phyloP scores from a whole-genome alignment of 1,140 invertebrate species.

The Drosophila sucinea region DNA sequence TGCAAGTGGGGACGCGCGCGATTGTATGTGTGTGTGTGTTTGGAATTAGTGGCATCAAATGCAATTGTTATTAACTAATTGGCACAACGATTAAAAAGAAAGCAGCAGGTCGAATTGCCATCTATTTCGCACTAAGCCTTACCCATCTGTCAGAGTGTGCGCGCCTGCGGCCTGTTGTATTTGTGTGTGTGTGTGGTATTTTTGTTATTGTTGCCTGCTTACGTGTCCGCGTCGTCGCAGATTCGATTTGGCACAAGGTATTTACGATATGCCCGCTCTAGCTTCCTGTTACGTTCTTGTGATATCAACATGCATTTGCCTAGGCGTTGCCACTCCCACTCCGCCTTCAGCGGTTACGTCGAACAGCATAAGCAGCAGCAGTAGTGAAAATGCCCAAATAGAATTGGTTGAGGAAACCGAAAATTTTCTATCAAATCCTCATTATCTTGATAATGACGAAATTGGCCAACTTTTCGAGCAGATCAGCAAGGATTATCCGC shows the following conservation, averaged over 20 bases:
- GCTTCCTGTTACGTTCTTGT: constrained; percentile 33
- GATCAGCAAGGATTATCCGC: constrained; percentile 67
- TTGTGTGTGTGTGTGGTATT: constrained; percentile 10
- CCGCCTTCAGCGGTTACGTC: not conserved
- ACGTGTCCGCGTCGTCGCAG: constrained; percentile 51
- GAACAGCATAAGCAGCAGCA: not conserved
- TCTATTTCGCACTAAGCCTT: not conserved
- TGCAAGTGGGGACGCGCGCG: not conserved
- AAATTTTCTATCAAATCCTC: constrained; percentile 55
- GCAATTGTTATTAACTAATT: constrained; percentile 19
- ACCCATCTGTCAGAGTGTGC: constrained; percentile 20
- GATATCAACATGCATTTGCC: constrained; percentile 17
- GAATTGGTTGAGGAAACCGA: constrained; percentile 49
- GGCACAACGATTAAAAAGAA: constrained; percentile 19
- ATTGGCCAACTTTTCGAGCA: constrained; percentile 63
- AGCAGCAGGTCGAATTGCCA: constrained; percentile 25
- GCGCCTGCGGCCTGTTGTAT: constrained; percentile 40
- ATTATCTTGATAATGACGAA: constrained; percentile 64
- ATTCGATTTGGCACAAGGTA: constrained; percentile 5
- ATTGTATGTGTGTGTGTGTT: constrained; percentile 13
- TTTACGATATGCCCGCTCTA: constrained; percentile 32
- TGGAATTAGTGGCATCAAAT: constrained; percentile 3
- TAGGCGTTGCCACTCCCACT: constrained; percentile 11
- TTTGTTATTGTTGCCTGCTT: constrained; percentile 38
- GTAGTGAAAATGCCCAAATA: constrained; percentile 35